phyloP scores from a whole-genome alignment of 2,797 vertebrate species.

The Distichodus sexfasciatus region DNA sequence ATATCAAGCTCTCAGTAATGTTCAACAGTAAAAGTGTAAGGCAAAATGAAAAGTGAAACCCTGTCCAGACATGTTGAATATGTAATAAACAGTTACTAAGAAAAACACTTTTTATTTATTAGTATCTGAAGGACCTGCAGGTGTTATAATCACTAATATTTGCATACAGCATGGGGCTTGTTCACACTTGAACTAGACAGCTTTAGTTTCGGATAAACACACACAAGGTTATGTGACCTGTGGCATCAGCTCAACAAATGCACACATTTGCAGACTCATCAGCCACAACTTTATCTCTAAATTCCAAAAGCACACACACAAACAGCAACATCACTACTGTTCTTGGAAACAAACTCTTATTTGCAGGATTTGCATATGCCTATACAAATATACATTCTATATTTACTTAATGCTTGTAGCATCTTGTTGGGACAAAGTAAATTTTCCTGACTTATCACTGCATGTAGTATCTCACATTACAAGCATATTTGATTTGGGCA shows the following conservation, averaged over 20 bases:
- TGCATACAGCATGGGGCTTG: slow-evolving; percentile 9
- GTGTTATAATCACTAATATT: slow-evolving; percentile 27
- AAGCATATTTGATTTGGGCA: too few relatives aligned
- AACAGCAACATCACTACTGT: neutral
- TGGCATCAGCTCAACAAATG: slow-evolving; percentile 26
- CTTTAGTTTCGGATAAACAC: slow-evolving; percentile 5
- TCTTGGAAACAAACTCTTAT: slow-evolving; percentile 23
- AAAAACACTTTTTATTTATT: neutral
- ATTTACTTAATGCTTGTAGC: too few relatives aligned
- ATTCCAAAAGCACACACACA: slow-evolving; percentile 18
- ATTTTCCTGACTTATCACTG: too few relatives aligned
- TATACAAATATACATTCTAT: too few relatives aligned
- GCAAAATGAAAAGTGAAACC: too few relatives aligned
- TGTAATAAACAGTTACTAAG: too few relatives aligned
- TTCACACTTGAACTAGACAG: slow-evolving; percentile 27
- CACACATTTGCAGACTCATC: too few relatives aligned
- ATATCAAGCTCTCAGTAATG: too few relatives aligned
- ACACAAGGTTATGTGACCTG: slow-evolving; percentile 12
- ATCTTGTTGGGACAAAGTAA: too few relatives aligned
- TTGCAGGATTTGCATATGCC: slow-evolving; percentile 4
- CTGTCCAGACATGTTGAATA: too few relatives aligned
- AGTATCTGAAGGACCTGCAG: neutral
- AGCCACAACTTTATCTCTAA: slow-evolving; percentile 6
- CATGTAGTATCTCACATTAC: too few relatives aligned
- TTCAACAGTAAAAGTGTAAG: too few relatives aligned